Conservation (phyloP, 2,888 invertebrate genomes). For the Hyles lineata region DNA sequence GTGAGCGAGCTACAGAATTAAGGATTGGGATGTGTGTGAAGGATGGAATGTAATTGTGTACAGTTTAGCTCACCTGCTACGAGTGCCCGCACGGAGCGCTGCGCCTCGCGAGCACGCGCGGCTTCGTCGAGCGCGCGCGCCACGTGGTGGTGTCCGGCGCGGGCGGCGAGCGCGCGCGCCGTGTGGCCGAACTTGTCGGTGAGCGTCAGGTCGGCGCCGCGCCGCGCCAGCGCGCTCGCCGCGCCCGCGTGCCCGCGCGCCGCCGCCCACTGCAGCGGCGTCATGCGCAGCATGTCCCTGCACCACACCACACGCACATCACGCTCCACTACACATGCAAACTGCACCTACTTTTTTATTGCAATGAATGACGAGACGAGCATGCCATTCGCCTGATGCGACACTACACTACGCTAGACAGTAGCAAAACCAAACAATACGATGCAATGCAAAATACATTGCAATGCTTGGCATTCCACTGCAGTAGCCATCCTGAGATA, state of each 20-base stretch:
- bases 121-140: constrained; percentile 49
- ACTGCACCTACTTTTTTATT: too few relatives aligned
- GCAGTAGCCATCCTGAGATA: too few relatives aligned
- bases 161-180: constrained; percentile 57
- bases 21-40: background rate
- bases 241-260: constrained; percentile 88
- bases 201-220: constrained; percentile 89
- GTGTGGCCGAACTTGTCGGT: constrained; percentile 69
- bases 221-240: constrained; percentile 88
- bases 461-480: too few relatives aligned
- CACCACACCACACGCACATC: constrained; percentile 12
- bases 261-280: constrained; percentile 97
- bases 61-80: constrained; percentile 38
- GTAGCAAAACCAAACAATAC: too few relatives aligned
- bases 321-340: too few relatives aligned
- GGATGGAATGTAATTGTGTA: constrained; percentile 21
- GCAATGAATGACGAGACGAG: too few relatives aligned
- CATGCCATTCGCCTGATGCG: too few relatives aligned
- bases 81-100: constrained; percentile 46
- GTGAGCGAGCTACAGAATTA: background rate
- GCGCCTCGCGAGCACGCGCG: constrained; percentile 47
- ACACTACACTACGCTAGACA: too few relatives aligned
- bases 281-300: constrained; percentile 85
- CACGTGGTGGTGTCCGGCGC: constrained; percentile 38
- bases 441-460: too few relatives aligned